Conservation (phyloP, 2,888 invertebrate genomes). For the Microctonus hyperodae region DNA sequence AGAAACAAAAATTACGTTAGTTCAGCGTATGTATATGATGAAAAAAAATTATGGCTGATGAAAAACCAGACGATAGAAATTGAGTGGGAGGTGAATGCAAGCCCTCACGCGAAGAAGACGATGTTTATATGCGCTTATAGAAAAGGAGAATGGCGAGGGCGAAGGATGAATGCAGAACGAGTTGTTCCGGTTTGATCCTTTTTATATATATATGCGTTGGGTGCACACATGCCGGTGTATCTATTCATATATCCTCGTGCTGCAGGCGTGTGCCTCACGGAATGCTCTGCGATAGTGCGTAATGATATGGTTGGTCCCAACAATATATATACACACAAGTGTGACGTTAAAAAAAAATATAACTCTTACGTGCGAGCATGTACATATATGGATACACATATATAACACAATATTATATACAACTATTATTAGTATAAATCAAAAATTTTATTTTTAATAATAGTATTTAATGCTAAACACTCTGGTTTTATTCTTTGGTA, state of each 20-base stretch:
- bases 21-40: background rate
- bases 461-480: background rate
- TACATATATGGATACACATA: background rate
- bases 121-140: slow-evolving; percentile 1
- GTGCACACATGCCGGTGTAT: background rate
- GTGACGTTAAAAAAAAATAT: slow-evolving; percentile 15
- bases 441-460: too few relatives aligned
- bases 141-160: slow-evolving; percentile 16
- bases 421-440: background rate
- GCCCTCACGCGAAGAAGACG: slow-evolving; percentile 21
- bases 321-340: slow-evolving; percentile 24
- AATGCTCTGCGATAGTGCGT: slow-evolving; percentile 43
- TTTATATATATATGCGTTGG: slow-evolving; percentile 32
- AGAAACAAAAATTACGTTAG: too few relatives aligned
- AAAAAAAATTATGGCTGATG: background rate
- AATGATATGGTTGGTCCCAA: slow-evolving; percentile 45
- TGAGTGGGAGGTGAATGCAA: slow-evolving; percentile 29
- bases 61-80: slow-evolving; percentile 28
- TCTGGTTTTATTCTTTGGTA: background rate
- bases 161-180: slow-evolving; percentile 35
- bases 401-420: background rate
- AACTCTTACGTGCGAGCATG: slow-evolving; percentile 21
- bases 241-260: background rate
- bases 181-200: slow-evolving; percentile 46
- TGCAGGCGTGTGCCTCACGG: slow-evolving; percentile 24